Conservation (phyloP, 1,140 invertebrate species). For the Drosophila pseudoananassae region DNA sequence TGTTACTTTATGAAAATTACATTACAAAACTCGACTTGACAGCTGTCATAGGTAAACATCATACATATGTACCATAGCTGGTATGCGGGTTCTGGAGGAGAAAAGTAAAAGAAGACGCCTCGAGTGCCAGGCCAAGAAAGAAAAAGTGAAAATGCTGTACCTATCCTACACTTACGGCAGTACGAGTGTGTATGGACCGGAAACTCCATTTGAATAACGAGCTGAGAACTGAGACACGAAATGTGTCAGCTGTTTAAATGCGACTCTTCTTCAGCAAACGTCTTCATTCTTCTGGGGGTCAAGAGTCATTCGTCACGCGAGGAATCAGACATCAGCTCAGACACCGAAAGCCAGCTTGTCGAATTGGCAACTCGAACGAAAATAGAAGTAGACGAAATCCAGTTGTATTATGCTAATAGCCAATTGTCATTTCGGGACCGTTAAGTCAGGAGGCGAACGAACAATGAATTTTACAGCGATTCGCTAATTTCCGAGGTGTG, state of each 20-base stretch:
- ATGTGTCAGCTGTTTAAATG: slow-evolving; percentile 49
- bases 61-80: slow-evolving; percentile 15
- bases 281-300: slow-evolving; percentile 36
- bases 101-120: slow-evolving; percentile 24
- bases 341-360: slow-evolving; percentile 23
- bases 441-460: slow-evolving; percentile 48
- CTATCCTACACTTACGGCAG: slow-evolving; percentile 22
- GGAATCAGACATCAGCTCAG: slow-evolving; percentile 5
- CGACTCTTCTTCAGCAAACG: slow-evolving; percentile 14
- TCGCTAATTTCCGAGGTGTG: slow-evolving; percentile 67
- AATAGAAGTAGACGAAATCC: slow-evolving; percentile 4
- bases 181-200: slow-evolving; percentile 37
- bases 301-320: slow-evolving; percentile 49
- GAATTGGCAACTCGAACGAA: slow-evolving; percentile 32
- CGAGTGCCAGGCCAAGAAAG: slow-evolving; percentile 31
- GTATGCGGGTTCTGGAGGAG: slow-evolving; percentile 44
- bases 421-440: slow-evolving; percentile 54
- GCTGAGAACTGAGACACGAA: slow-evolving; percentile 55
- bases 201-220: slow-evolving; percentile 66
- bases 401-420: slow-evolving; percentile 51
- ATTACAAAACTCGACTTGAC: slow-evolving; percentile 61
- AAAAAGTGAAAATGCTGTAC: slow-evolving; percentile 72
- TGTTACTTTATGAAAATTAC: slow-evolving; percentile 65
- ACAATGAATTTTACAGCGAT: slow-evolving; percentile 61
- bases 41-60: slow-evolving; percentile 65